These are phyloP conservation scores for Sarcophaga variegata DNA, from an alignment of 2,888 invertebrate species.

Conservation along the genomic window DNA sequence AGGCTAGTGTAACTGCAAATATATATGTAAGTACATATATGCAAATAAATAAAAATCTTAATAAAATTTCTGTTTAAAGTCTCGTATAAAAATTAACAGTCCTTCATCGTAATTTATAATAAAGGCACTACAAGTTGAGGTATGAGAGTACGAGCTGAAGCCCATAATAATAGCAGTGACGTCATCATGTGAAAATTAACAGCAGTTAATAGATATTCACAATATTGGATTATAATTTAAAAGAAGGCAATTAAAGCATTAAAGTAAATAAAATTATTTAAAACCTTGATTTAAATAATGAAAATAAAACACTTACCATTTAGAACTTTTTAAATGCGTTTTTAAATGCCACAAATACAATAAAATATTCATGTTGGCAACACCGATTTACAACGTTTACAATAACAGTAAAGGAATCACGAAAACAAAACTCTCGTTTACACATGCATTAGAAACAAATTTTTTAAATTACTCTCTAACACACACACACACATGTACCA, in stretches of 20 bases:
- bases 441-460: neutral
- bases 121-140: neutral
- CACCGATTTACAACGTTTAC: conserved; percentile 1
- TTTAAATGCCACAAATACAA: conserved; percentile 57
- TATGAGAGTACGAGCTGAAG: neutral
- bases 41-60: too few species aligned
- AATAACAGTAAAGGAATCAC: neutral
- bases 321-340: conserved; percentile 38
- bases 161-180: conserved; percentile 8
- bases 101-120: conserved; percentile 8
- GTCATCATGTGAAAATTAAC: conserved; percentile 45
- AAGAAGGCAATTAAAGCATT: too few species aligned
- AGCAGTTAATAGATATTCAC: neutral
- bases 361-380: conserved; percentile 60
- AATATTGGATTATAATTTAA: too few species aligned
- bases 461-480: neutral
- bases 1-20: too few species aligned
- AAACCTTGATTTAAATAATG: conserved; percentile 5
- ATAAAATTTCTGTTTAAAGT: too few species aligned
- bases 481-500: neutral
- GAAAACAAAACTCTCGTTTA: neutral
- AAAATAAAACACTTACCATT: conserved; percentile 53
- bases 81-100: neutral
- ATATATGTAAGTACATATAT: too few species aligned
- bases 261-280: too few species aligned